A percentile compares a stretch with the other conserved stretches of the same genome.
Evolutionary conservation across 2,113 vertebrate species (phyloP).

Genomic region (Mus pahari): DNA sequence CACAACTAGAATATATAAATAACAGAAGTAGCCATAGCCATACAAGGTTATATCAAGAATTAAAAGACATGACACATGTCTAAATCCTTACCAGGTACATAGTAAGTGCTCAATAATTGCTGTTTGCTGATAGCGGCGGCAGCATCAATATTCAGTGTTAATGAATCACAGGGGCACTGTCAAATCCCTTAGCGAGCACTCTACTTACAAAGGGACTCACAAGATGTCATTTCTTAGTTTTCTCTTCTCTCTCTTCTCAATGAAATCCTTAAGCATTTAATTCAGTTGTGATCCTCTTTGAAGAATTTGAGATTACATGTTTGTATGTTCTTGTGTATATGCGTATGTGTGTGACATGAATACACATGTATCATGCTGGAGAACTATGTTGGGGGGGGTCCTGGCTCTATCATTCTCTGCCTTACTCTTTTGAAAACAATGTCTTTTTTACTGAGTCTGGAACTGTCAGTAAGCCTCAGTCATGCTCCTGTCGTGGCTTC

Average conservation of each 20-base stretch:
- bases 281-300: neutral
- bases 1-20: neutral
- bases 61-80: neutral
- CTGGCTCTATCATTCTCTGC: neutral
- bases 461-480: neutral
- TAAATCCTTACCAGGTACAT: neutral
- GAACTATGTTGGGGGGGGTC: no score
- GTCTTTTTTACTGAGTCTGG: neutral
- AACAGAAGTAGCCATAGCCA: neutral
- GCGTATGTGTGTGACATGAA: neutral
- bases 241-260: neutral
- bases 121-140: neutral
- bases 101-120: neutral
- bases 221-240: neutral
- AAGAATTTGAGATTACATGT: neutral
- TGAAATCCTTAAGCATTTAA: neutral
- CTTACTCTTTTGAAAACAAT: neutral
- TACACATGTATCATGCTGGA: neutral
- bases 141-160: neutral
- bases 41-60: neutral
- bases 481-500: neutral
- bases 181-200: neutral
- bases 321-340: neutral
- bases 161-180: neutral
- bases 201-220: neutral